Base-by-base conservation (phyloP, 2,888 invertebrate genomes). In the Hyles lineata region DNA sequence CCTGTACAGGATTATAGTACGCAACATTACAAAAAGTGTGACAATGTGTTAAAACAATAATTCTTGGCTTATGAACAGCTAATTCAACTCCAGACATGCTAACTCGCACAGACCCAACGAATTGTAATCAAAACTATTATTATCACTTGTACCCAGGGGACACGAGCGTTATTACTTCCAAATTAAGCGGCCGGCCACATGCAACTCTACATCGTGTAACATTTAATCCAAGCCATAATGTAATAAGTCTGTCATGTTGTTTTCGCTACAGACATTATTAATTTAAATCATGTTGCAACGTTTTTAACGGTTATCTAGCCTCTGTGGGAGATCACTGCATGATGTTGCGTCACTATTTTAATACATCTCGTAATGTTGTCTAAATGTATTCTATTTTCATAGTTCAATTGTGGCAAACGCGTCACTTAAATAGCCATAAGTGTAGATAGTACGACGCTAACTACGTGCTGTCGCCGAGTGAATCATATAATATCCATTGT, bases 251-350 rank as follows among this genome's bases (percentile, higher is more conserved):
- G 50, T 67, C 67, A 23, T 50, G 50, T 67, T 58, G 29, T 70
- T 58, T 32, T 70, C 62, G 23, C 55, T 71, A 52, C 55, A 52
- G 63, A 72, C 35, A 43, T 58, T 35, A 58, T 32, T 67, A 67
- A 74, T 69, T 69, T 61, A 50, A 58, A 74, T 76, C 75, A 75
- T 74, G 77, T 78, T 77, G 76, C 75, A 79, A 76, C 76, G 77
- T 82, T 83, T 78, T 55, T 76, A 81, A 85, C 82, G 80, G 83
- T 80, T 86, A 84, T 85, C 81, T 84, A 78, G 76, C 77, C 91
- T 86, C 83, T 79, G 91, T 87, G 92, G 93, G 93, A 92, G 92
- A 90, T 85, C 85, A 82, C 77, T 83, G 83, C 80, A 85, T 82
- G 78, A 80, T 17, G 50, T 71, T 71, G 70, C 60, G 58, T 71